phyloP scores from a whole-genome alignment of 2,888 invertebrate genomes.

The Anthrax anthrax region DNA sequence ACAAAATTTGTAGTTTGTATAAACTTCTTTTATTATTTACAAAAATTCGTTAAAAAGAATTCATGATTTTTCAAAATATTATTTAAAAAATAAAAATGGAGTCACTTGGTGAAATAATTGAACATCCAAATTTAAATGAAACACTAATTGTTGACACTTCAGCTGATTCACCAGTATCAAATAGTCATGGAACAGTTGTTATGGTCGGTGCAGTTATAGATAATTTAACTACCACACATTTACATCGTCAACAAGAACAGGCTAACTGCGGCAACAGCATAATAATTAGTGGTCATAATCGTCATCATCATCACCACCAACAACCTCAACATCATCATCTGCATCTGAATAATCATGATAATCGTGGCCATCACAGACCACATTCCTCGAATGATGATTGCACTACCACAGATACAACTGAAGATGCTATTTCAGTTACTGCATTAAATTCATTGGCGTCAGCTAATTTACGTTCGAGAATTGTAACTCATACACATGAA shows the following conservation, averaged over 20 bases:
- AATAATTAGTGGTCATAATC: slow-evolving; percentile 13
- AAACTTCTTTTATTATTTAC: no score
- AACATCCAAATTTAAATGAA: slow-evolving; percentile 41
- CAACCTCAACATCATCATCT: slow-evolving; percentile 6
- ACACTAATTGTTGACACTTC: slow-evolving; percentile 33
- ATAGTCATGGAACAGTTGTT: slow-evolving; percentile 23
- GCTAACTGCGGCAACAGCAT: slow-evolving; percentile 12
- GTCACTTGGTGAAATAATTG: slow-evolving; percentile 45
- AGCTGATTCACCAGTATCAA: slow-evolving; percentile 35
- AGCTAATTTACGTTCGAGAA: slow-evolving; percentile 9
- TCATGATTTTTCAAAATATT: neutral
- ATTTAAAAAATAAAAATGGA: slow-evolving; percentile 33
- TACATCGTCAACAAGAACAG: slow-evolving; percentile 4
- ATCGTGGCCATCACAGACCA: slow-evolving; percentile 8
- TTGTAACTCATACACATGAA: slow-evolving; percentile 12
- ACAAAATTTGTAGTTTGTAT: no score
- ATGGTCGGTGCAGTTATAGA: slow-evolving; percentile 28
- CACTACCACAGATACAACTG: slow-evolving; percentile 4
- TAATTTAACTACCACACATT: slow-evolving; percentile 20
- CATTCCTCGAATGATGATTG: slow-evolving; percentile 8
- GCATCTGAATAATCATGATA: slow-evolving; percentile 12
- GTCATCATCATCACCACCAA: slow-evolving; percentile 12
- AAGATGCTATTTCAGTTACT: slow-evolving; percentile 8
- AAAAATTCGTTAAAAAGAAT: neutral
- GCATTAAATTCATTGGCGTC: slow-evolving; percentile 8